A percentile compares a stretch with the other conserved stretches of the same genome.
These are phyloP conservation scores for Hybognathus amarus DNA, from an alignment of 2,797 vertebrate species.

Conservation along the genomic window DNA sequence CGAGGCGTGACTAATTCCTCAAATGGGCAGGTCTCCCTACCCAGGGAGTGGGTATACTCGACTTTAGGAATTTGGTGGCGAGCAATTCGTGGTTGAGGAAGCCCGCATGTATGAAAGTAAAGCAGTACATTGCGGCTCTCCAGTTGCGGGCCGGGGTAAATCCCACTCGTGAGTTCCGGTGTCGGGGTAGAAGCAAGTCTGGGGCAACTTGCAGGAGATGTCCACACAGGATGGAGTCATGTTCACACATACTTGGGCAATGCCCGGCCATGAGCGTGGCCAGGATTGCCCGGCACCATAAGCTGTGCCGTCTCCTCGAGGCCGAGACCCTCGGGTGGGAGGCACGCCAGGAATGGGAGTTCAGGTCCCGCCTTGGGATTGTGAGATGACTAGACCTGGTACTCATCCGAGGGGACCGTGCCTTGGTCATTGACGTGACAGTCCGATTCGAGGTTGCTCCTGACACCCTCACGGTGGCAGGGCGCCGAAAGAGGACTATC, in stretches of 20 bases:
- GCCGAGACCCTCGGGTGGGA: neutral
- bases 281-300: neutral
- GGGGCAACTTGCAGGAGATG: neutral
- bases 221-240: neutral
- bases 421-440: no score
- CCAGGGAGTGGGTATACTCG: no score
- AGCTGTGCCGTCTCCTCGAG: slow-evolving; percentile 16
- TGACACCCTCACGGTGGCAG: no score
- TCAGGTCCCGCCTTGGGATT: accelerated
- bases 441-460: no score
- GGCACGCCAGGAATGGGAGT: no score
- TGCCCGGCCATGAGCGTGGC: neutral
- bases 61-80: accelerated
- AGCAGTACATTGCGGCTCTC: slow-evolving; percentile 17
- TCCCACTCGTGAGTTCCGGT: neutral
- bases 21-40: no score
- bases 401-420: accelerated
- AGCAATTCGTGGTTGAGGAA: no score
- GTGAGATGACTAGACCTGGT: no score
- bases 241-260: slow-evolving; percentile 24
- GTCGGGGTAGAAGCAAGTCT: neutral
- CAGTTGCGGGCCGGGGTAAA: slow-evolving; percentile 27
- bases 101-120: neutral
- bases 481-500: accelerated
- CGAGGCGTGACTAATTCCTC: no score